Evolutionary conservation across 2,888 invertebrate species (phyloP), one percentile per base, ranked within the genome.

Genomic region (Cetonia aurata): DNA sequence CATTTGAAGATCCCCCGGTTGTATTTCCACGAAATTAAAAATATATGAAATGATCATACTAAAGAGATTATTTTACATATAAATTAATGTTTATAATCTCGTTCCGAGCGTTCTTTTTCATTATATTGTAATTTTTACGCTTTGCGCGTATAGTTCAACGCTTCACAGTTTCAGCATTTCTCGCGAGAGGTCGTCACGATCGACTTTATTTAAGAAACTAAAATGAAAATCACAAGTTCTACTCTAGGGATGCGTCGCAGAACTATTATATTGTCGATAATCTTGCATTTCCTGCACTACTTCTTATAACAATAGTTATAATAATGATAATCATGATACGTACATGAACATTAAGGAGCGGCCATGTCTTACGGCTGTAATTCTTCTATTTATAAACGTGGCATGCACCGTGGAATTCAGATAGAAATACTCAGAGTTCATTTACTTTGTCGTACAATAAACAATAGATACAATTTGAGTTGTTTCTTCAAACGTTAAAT

Each of bases 61-160:
- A n/a, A n/a, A n/a, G n/a, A n/a, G n/a, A n/a, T n/a, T n/a, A n/a
- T 44, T 60, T 60, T 60, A 31, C 6, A 48, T 62, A 13, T 0
- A 33, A 62, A 62, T 33, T 48, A 62, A 33, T 15, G 33, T 48
- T 62, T 48, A 62, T 13, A 13, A 48, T 42, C 31, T 62, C 62
- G 31, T 33, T 48, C 25, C 25, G n/a, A 59, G n/a, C 10, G 41
- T 19, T 59, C 31, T 17, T 37, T 59, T 59, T n/a, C 42, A 59
- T 42, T 59, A 59, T 59, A 25, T 25, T 46, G 13, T 48, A 17
- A 37, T 25, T 56, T 4, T 60, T 25, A 31, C 48, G 12, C 31
- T 33, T 33, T 13, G 33, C 33, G 9, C 12, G 15, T n/a, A n/a
- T 25, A 48, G 62, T 50, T 62, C 48, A 62, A 62, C 48, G 62